phyloP scores from a whole-genome alignment of 37 sponge, comb jelly and placozoan genomes.

The Halichondria panicea region DNA sequence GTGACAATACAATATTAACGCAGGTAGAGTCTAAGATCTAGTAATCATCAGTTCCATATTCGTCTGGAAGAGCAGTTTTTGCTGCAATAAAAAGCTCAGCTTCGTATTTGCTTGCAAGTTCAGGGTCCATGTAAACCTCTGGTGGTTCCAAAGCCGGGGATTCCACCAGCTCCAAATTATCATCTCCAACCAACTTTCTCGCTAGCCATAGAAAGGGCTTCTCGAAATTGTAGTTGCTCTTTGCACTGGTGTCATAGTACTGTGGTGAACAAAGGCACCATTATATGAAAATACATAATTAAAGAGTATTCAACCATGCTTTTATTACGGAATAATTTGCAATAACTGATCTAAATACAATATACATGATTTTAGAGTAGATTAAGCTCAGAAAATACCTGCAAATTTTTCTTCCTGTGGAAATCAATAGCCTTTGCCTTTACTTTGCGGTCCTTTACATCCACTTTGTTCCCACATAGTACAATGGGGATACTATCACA shows the following conservation, averaged over 20 bases:
- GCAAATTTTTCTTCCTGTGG: constrained; percentile 99
- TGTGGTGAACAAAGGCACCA: constrained; percentile 13
- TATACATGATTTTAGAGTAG: too few species aligned
- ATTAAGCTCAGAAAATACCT: constrained; percentile 52
- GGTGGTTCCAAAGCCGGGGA: constrained; percentile 97
- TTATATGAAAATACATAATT: neutral
- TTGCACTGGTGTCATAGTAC: constrained; percentile 99
- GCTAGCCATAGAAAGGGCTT: constrained; percentile 98
- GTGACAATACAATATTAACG: too few species aligned
- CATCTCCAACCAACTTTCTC: constrained; percentile 92
- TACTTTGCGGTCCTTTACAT: constrained; percentile 98
- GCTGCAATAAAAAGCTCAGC: constrained; percentile 82
- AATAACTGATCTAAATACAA: too few species aligned
- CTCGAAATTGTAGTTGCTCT: constrained; percentile 99
- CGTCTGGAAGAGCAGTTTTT: constrained; percentile 86
- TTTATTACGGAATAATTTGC: too few species aligned
- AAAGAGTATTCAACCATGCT: too few species aligned
- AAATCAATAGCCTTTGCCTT: constrained; percentile 94
- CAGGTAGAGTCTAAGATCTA: too few species aligned
- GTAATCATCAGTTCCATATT: constrained; percentile 72
- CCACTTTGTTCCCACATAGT: constrained; percentile 99
- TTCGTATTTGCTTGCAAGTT: constrained; percentile 79
- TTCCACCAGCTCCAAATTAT: constrained; percentile 93
- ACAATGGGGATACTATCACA: constrained; percentile 98
- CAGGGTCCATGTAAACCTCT: constrained; percentile 91